Evolutionary conservation across 2,797 vertebrate species (phyloP), one percentile per base, ranked within the genome.

Genomic region (Sebastolobus altivelis): DNA sequence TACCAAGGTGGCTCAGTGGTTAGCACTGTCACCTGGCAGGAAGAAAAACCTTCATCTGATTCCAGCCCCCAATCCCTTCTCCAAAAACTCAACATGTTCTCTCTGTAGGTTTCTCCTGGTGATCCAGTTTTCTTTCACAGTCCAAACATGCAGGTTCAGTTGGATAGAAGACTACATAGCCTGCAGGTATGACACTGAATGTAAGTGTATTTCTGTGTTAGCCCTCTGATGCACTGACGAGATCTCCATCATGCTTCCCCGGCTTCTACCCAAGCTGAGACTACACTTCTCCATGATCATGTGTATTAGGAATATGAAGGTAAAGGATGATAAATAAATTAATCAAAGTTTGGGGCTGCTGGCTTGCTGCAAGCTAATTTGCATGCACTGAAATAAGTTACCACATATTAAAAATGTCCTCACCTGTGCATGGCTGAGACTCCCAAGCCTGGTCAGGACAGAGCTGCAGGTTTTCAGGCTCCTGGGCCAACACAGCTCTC

Each of bases 391-490:
- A 49, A 83, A 40, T 66, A 56, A 37, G 54, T 35, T 4, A 13
- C 29, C 10, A 8, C 25, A 22, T 13, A 43, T 20, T 35, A 4
- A 13, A 59, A 38, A 31, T 20, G 10, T 37, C 55, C 96, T 95
- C 88, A 99, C 98, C 97, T 25, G 89, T 90, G 87, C 98, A 99
- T 12, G 96, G 70, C 82, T 95, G 96, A n/a, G 97, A 97, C 95
- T 99, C 97, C 95, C 98, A 96, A 69, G 93, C 94, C 90, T 99
- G 98, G 65, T 98, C 97, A 2, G 98, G 98, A 80, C 98, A 99
- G 16, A 97, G 96, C 87, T 95, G 96, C 88, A 99, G 97, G 91
- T 99, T 99, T 69, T 99, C 97, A 1, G 99, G 93, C 77, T 99
- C 98, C 90, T 99, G 98, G 77, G 97, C 95, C 55, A 99, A 94